Conservation (phyloP, 2,888 invertebrate genomes). For the Cephus rjabovi region DNA sequence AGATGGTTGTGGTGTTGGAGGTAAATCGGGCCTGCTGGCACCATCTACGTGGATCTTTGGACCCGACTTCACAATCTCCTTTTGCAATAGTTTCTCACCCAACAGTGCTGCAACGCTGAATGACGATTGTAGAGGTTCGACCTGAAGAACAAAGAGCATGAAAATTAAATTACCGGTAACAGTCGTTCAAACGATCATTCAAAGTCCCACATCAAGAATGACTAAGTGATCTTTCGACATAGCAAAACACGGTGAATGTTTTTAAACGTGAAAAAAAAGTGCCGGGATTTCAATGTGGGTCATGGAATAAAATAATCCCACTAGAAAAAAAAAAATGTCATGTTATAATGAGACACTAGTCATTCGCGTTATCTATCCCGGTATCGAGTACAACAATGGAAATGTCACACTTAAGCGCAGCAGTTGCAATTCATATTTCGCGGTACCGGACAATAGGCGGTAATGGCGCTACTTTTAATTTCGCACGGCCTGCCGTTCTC, state of each 20-base stretch:
- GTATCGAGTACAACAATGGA: neutral
- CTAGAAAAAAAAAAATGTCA: neutral
- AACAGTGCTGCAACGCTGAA: slow-evolving; percentile 63
- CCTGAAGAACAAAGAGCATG: slow-evolving; percentile 38
- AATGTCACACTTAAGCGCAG: neutral
- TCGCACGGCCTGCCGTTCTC: neutral
- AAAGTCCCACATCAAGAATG: neutral
- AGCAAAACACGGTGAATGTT: neutral
- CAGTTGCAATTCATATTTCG: slow-evolving; percentile 15
- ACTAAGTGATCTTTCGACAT: neutral
- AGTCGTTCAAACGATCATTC: neutral
- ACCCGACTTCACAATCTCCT: slow-evolving; percentile 20
- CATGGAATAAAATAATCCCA: neutral
- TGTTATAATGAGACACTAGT: neutral
- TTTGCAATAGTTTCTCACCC: slow-evolving; percentile 49
- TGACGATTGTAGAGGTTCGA: slow-evolving; percentile 56
- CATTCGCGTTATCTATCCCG: neutral
- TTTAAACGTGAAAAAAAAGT: neutral
- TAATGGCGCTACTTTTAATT: slow-evolving; percentile 10
- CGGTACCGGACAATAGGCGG: slow-evolving; percentile 9
- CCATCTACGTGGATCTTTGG: slow-evolving; percentile 10
- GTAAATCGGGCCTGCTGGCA: slow-evolving; percentile 55
- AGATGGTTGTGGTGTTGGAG: slow-evolving; percentile 85
- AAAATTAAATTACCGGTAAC: neutral
- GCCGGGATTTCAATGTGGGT: neutral